A percentile compares a stretch with the other conserved stretches of the same genome.
phyloP scores from a whole-genome alignment of 2,113 vertebrate genomes.

The Catharus fuscescens region DNA sequence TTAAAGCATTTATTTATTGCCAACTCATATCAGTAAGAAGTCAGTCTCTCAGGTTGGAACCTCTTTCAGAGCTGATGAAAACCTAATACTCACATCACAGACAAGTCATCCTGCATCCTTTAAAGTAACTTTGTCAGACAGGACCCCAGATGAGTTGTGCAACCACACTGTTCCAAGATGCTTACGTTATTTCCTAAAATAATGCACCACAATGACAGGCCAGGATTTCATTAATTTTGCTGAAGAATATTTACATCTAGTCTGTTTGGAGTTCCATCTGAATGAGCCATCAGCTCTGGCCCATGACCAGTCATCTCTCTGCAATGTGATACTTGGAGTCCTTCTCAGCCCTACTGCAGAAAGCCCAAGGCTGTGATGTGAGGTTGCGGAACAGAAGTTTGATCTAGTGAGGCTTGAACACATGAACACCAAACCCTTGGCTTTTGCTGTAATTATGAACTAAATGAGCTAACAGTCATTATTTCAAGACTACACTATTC shows the following conservation, averaged over 20 bases:
- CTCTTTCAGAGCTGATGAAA: neutral
- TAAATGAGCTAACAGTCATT: neutral
- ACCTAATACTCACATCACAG: neutral
- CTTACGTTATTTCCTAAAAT: neutral
- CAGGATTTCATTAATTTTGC: neutral
- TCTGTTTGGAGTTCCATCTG: neutral
- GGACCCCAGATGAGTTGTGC: neutral
- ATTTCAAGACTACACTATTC: neutral
- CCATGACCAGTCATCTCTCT: neutral
- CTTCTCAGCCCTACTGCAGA: neutral
- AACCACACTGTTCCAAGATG: neutral
- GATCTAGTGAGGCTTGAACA: neutral
- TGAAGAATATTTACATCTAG: neutral
- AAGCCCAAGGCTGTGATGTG: accelerated
- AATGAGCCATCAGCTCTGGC: neutral
- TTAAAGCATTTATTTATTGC: neutral
- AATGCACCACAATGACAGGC: neutral
- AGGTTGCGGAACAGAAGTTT: neutral
- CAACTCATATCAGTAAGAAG: neutral
- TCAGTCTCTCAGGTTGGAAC: neutral
- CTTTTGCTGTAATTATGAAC: neutral
- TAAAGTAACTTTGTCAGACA: neutral
- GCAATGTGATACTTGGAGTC: neutral
- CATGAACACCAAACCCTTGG: neutral
- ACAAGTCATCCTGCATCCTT: neutral